A percentile compares a stretch with the other conserved stretches of the same genome.
phyloP scores from a whole-genome alignment of 2,113 vertebrate genomes.

The Actenoides lindsayi region DNA sequence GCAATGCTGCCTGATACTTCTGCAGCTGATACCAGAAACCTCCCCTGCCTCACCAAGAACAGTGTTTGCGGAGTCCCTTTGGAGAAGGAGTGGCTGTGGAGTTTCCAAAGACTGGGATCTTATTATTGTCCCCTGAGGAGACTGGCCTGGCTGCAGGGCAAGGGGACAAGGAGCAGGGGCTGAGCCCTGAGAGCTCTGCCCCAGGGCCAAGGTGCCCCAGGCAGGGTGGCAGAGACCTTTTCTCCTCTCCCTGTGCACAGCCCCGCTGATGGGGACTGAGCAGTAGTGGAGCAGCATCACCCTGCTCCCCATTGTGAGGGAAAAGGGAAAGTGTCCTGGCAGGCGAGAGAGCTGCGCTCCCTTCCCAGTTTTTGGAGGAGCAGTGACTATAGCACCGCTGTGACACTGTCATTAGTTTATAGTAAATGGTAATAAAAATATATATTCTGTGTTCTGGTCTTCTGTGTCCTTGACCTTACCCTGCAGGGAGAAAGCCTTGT shows the following conservation, averaged over 20 bases:
- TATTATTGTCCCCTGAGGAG: rapidly evolving
- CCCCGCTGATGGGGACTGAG: not conserved
- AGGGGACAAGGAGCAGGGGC: not conserved
- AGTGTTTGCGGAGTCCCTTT: not conserved
- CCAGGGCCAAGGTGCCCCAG: rapidly evolving
- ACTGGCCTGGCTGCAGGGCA: rapidly evolving
- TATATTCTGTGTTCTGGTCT: not conserved
- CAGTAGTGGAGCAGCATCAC: not conserved
- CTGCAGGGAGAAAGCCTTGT: not conserved
- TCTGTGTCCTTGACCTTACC: not conserved
- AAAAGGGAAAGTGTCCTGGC: not conserved
- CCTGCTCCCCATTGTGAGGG: not conserved
- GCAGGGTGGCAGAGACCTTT: not conserved
- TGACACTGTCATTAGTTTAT: rapidly evolving
- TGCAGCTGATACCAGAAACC: not conserved
- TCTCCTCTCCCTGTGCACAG: not conserved
- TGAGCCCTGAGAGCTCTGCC: not conserved
- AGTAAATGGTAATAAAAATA: not conserved
- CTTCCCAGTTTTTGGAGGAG: not conserved
- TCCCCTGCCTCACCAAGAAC: not conserved
- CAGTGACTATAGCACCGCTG: not conserved
- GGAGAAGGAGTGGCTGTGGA: not conserved
- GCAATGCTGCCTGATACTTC: not conserved
- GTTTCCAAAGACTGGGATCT: not conserved
- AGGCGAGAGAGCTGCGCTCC: not conserved